Evolutionary conservation across 2,888 invertebrate genomes (phyloP).

Genomic region (Dioctria rufipes): DNA sequence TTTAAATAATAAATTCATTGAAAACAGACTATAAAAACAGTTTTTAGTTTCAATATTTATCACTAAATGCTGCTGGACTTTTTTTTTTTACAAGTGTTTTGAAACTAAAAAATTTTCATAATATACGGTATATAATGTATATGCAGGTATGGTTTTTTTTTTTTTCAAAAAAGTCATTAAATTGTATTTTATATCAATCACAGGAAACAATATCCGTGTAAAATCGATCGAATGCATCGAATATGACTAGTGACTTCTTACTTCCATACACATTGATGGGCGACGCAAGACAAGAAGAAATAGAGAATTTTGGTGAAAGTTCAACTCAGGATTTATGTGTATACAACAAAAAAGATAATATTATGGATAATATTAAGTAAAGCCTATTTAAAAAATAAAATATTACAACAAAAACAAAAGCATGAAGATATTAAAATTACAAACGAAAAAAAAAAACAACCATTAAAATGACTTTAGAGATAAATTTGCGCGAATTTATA

Average conservation of each 20-base stretch:
- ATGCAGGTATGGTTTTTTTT: too few relatives aligned
- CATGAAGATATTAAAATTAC: not conserved
- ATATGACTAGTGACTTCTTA: constrained; percentile 29
- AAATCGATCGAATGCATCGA: not conserved
- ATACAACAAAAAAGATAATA: not conserved
- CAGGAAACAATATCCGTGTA: not conserved
- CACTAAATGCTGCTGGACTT: not conserved
- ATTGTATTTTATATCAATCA: not conserved
- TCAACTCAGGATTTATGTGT: too few relatives aligned
- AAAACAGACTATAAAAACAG: constrained; percentile 20
- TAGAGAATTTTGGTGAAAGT: not conserved
- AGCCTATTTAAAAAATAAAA: constrained; percentile 27
- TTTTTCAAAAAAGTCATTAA: constrained; percentile 30
- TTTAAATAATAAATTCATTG: constrained; percentile 26
- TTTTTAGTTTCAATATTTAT: not conserved
- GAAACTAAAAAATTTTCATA: constrained; percentile 20
- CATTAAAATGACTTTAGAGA: constrained; percentile 42
- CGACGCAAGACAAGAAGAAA: not conserved
- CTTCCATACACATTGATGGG: constrained; percentile 1
- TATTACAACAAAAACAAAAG: constrained; percentile 43
- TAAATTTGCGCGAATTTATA: constrained; percentile 41
- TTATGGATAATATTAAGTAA: constrained; percentile 27
- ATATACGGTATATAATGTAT: not conserved
- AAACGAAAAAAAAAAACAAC: constrained; percentile 19
- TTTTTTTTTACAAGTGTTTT: not conserved